Base-by-base conservation (phyloP, 1,140 invertebrate species). In the Plectrocnemia conspersa region DNA sequence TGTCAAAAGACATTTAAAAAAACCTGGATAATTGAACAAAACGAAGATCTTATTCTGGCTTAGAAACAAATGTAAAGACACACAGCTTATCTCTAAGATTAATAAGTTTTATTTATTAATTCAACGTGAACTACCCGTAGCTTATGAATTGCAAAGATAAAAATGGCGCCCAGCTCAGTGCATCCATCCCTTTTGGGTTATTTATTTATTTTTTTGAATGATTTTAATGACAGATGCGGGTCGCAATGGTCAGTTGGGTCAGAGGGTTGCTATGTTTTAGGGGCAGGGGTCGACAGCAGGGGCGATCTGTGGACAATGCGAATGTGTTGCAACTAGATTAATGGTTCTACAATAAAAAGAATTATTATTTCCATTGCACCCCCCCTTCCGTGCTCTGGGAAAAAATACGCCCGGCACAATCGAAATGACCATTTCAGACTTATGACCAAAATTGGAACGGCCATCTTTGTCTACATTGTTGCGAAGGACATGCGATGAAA, bases 161-260 rank as follows among this genome's bases (percentile, higher is more conserved):
- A 61, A 58, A 57, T 38, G 52, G 35, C 44, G 49, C 29, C 49
- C 2, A 36, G 40, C 44, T n/a, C n/a, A 54, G 42, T 15, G 29
- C 13, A 23, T n/a, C n/a, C 35, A 45, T 29, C 48, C 32, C 32
- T 42, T 53, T 29, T 36, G 47, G 29, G 38, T 33, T 55, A 58
- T 61, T 58, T 61, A 61, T 61, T 47, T 55, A 54, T 54, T 61
- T 61, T 61, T 61, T 57, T 44, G 18, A 33, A 45, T 35, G 52
- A 55, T 55, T 57, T 58, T 54, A 58, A 58, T 58, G 59, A 58
- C 59, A 61, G 59, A 61, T 61, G 59, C 59, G 59, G 59, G 59
- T 55, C 59, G 55, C 6, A 21, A 32, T 47, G 59, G 59, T 61
- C 59, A 55, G 22, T 24, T 57, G 59, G 59, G 59, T 61, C 59